phyloP scores from a whole-genome alignment of 2,888 invertebrate species.

The Caenorhabditis sp. region DNA sequence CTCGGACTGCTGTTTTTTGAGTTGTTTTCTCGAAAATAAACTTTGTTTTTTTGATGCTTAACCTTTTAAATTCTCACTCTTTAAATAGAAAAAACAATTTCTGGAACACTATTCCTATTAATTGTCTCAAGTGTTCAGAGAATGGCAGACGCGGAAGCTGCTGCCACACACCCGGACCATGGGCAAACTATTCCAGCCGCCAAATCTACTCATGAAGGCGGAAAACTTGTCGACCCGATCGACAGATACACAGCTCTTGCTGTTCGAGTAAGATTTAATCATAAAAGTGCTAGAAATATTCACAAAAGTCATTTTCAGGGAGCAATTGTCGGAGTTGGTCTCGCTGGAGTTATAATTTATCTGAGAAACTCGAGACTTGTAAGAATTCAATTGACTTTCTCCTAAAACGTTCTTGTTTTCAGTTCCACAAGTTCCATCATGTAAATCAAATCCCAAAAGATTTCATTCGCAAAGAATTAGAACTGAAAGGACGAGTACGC shows the following conservation, averaged over 20 bases:
- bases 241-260: constrained; percentile 78
- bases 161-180: constrained; percentile 61
- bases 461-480: constrained; percentile 81
- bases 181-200: constrained; percentile 56
- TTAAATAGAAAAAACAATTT: background rate
- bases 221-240: constrained; percentile 75
- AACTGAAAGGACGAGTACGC: constrained; percentile 78
- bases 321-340: constrained; percentile 80
- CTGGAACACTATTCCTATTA: background rate
- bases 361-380: constrained; percentile 81
- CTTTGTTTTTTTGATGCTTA: constrained; percentile 4
- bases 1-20: constrained; percentile 47
- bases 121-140: constrained; percentile 34
- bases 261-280: constrained; percentile 73
- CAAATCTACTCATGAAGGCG: constrained; percentile 30
- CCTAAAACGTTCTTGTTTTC: constrained; percentile 33
- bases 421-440: constrained; percentile 82
- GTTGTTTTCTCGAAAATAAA: constrained; percentile 6
- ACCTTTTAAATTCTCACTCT: constrained; percentile 1
- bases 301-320: constrained; percentile 71
- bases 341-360: constrained; percentile 79
- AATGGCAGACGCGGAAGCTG: constrained; percentile 56
- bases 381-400: background rate
- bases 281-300: background rate
- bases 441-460: constrained; percentile 82